Evolutionary conservation across 2,888 invertebrate species (phyloP).

Genomic region (Mesorhabditis belari): DNA sequence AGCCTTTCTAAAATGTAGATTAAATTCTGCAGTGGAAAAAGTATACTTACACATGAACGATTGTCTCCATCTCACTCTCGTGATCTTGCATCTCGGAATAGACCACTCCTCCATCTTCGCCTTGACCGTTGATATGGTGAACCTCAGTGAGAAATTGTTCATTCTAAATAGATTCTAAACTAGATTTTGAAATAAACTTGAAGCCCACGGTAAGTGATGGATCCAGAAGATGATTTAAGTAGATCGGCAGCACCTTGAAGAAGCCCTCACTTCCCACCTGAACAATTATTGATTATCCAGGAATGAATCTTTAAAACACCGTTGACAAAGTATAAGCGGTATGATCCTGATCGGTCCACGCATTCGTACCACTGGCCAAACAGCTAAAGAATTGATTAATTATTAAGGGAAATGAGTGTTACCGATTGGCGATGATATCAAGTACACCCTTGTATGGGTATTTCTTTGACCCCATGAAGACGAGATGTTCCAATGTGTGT

Average conservation of each 20-base stretch:
- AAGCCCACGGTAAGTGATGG: conserved; percentile 67
- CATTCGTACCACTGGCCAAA: conserved; percentile 79
- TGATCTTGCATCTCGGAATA: conserved; percentile 78
- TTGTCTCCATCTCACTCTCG: conserved; percentile 49
- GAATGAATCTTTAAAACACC: conserved; percentile 51
- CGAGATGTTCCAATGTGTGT: conserved; percentile 82
- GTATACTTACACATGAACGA: conserved; percentile 23
- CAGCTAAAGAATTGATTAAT: neutral
- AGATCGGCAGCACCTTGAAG: conserved; percentile 78
- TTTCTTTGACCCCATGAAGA: conserved; percentile 80
- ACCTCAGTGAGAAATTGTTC: conserved; percentile 80
- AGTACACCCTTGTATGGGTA: conserved; percentile 62
- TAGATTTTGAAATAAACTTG: too few species aligned
- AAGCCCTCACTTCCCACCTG: conserved; percentile 74
- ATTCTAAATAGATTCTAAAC: conserved; percentile 65
- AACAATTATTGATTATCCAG: neutral
- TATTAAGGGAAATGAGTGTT: neutral
- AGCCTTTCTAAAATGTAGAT: conserved; percentile 17
- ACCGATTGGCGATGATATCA: conserved; percentile 79
- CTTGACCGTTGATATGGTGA: conserved; percentile 79
- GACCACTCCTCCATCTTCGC: conserved; percentile 86
- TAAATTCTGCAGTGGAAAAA: too few species aligned
- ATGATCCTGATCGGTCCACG: conserved; percentile 77
- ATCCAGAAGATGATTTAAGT: conserved; percentile 79
- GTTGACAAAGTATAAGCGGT: conserved; percentile 83